Conservation (phyloP, 2,888 invertebrate species). For the Trileptium ribeirensis region DNA sequence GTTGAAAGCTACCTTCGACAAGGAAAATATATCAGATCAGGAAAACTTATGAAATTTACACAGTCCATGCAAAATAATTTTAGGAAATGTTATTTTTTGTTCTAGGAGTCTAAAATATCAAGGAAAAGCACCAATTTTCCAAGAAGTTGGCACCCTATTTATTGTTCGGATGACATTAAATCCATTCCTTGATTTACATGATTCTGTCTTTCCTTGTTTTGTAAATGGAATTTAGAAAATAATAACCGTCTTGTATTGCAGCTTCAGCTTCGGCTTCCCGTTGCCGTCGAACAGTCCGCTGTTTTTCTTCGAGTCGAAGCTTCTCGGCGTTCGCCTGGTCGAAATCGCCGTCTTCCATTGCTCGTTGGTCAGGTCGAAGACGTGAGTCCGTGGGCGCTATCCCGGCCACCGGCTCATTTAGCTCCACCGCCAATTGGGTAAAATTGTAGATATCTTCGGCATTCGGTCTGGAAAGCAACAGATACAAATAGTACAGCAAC, state of each 20-base stretch:
- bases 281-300: conserved; percentile 68
- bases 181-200: too few species aligned
- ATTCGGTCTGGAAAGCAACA: conserved; percentile 57
- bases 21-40: too few species aligned
- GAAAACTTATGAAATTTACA: too few species aligned
- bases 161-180: too few species aligned
- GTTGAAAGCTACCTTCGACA: too few species aligned
- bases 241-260: conserved; percentile 56
- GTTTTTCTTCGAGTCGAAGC: conserved; percentile 84
- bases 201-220: too few species aligned
- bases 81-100: too few species aligned
- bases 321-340: conserved; percentile 50
- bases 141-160: too few species aligned
- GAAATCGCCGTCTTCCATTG: conserved; percentile 73
- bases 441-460: conserved; percentile 80
- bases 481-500: not conserved
- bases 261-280: conserved; percentile 72
- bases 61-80: too few species aligned
- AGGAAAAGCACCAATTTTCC: too few species aligned
- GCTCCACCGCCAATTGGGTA: conserved; percentile 84
- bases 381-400: conserved; percentile 92
- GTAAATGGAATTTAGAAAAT: too few species aligned
- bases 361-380: conserved; percentile 84
- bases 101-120: too few species aligned
- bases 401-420: conserved; percentile 85